phyloP scores from a whole-genome alignment of 2,797 vertebrate genomes.

The Pseudomugil gertrudae region DNA sequence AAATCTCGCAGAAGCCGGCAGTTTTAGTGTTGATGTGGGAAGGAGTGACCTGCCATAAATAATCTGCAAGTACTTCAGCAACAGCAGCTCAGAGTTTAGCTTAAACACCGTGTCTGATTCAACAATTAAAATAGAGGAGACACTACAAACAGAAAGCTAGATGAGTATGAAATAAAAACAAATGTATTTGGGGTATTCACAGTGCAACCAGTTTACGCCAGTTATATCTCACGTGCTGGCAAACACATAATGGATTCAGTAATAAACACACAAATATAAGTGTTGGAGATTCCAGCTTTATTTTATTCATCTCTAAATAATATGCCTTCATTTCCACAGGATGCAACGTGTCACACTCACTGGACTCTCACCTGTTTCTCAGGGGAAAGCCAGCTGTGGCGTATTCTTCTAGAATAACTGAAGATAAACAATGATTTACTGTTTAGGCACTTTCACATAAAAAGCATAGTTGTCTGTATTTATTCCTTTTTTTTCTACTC shows the following conservation, averaged over 20 bases:
- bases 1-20: too few relatives aligned
- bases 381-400: neutral
- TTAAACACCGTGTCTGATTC: neutral
- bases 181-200: too few relatives aligned
- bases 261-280: neutral
- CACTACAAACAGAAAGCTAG: too few relatives aligned
- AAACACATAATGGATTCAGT: neutral
- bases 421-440: neutral
- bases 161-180: neutral
- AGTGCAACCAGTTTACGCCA: neutral
- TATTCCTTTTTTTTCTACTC: neutral
- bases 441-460: neutral
- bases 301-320: too few relatives aligned
- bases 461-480: neutral
- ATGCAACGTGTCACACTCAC: conserved; percentile 1
- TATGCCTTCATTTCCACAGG: too few relatives aligned
- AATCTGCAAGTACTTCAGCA: neutral
- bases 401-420: neutral
- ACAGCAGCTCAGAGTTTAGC: neutral
- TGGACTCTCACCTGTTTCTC: neutral
- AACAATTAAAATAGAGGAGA: neutral
- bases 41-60: too few relatives aligned
- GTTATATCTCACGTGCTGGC: neutral
- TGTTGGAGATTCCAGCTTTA: too few relatives aligned
- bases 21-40: too few relatives aligned